Percentiles rank a stretch among this genome's conserved stretches.
Evolutionary conservation across 2,113 vertebrate species (phyloP).

Genomic region (Paracanthobrama guichenoti): DNA sequence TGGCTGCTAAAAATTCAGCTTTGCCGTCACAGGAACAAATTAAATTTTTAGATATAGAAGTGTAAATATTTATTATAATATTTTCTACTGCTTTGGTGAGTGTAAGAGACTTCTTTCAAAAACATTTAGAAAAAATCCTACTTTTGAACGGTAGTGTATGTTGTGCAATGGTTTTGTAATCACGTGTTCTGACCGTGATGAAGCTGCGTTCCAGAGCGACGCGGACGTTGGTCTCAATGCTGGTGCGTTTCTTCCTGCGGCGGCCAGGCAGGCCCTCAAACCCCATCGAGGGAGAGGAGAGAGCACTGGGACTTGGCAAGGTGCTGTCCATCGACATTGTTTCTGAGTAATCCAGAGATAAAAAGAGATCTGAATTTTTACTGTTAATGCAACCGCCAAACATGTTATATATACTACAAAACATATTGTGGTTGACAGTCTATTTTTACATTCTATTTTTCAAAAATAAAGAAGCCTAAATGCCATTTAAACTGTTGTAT

Average conservation of each 20-base stretch:
- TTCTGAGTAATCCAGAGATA: conserved; percentile 70
- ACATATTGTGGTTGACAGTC: too few species aligned
- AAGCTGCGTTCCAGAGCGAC: conserved; percentile 92
- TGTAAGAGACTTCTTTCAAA: neutral
- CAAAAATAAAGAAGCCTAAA: neutral
- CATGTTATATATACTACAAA: neutral
- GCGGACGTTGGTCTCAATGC: conserved; percentile 93
- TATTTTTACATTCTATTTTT: neutral
- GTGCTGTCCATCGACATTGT: conserved; percentile 92
- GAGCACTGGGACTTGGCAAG: conserved; percentile 86
- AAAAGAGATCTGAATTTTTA: neutral
- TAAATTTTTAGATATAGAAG: neutral
- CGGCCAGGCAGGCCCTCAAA: conserved; percentile 86
- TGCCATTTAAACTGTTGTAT: neutral
- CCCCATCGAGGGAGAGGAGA: conserved; percentile 84
- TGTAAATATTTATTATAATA: neutral
- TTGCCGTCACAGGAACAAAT: neutral
- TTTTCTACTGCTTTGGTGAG: neutral
- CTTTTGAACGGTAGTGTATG: neutral
- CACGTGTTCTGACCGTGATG: conserved; percentile 77
- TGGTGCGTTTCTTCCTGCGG: conserved; percentile 93
- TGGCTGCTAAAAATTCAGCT: neutral
- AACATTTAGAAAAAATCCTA: neutral
- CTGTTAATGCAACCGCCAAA: neutral
- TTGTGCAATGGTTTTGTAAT: neutral